phyloP scores from a whole-genome alignment of 2,888 invertebrate species.

The Agelastica alni region DNA sequence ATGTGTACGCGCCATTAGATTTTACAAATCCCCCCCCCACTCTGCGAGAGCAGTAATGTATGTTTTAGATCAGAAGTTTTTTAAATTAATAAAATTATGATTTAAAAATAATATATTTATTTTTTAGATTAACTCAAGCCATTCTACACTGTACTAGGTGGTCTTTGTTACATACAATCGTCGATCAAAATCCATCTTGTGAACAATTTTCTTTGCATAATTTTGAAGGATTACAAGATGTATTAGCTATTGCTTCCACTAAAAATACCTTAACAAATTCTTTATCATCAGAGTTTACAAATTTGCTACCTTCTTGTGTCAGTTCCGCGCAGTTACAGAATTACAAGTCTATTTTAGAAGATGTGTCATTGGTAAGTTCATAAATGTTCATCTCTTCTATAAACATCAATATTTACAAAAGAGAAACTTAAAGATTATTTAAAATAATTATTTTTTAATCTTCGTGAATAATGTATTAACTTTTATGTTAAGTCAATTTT shows the following conservation, averaged over 20 bases:
- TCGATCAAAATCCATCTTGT: constrained; percentile 52
- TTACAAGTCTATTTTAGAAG: constrained; percentile 62
- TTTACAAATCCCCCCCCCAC: no score
- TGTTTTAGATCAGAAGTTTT: no score
- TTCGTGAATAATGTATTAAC: no score
- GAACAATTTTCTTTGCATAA: constrained; percentile 58
- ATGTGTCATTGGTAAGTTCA: constrained; percentile 65
- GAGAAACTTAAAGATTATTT: no score
- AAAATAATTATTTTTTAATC: neutral
- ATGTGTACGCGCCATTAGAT: no score
- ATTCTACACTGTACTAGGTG: constrained; percentile 67
- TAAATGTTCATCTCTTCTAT: no score
- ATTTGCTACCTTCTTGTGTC: constrained; percentile 61
- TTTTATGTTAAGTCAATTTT: no score
- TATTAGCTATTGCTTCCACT: constrained; percentile 57
- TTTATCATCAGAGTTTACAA: constrained; percentile 60
- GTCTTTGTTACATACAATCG: constrained; percentile 52
- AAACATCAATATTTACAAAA: no score
- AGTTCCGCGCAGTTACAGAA: constrained; percentile 66
- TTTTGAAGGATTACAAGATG: constrained; percentile 54
- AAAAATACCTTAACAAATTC: constrained; percentile 51
- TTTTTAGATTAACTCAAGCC: constrained; percentile 62
- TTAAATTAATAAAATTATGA: no score
- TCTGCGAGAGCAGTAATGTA: no score
- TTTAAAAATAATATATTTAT: neutral